phyloP scores from a whole-genome alignment of 1,140 invertebrate genomes.

The Drosophila ogumai region DNA sequence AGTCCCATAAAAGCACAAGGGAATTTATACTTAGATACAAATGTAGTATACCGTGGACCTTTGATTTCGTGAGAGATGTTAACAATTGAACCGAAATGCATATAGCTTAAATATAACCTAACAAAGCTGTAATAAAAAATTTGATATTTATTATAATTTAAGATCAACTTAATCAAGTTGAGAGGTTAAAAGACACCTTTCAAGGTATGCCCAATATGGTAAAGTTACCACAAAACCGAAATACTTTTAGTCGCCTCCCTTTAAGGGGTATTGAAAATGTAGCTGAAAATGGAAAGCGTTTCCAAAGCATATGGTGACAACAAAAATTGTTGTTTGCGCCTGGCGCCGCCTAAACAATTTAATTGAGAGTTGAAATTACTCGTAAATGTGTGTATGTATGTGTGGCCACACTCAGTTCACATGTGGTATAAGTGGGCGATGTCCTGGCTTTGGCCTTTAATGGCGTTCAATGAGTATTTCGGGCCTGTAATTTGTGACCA shows the following conservation, averaged over 20 bases:
- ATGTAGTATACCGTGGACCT: background rate
- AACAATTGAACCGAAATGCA: too few relatives aligned
- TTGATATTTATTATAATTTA: background rate
- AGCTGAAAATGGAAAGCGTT: conserved; percentile 63
- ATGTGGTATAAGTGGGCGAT: conserved; percentile 21
- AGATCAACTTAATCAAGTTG: background rate
- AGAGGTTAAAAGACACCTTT: background rate
- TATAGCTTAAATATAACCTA: too few relatives aligned
- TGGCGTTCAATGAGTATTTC: conserved; percentile 51
- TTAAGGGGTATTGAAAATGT: conserved; percentile 38
- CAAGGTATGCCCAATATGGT: background rate
- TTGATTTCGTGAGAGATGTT: too few relatives aligned
- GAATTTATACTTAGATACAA: background rate
- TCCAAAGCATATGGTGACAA: conserved; percentile 79
- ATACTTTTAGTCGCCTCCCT: background rate
- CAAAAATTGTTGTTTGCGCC: conserved; percentile 60
- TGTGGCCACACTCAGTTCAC: conserved; percentile 23
- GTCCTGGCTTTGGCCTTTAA: conserved; percentile 14
- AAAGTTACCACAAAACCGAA: background rate
- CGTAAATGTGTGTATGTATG: conserved; percentile 22
- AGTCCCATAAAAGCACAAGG: conserved; percentile 36
- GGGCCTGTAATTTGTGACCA: conserved; percentile 56
- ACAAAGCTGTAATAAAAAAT: too few relatives aligned
- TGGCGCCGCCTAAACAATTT: conserved; percentile 77
- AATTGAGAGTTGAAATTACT: conserved; percentile 80